Evolutionary conservation across 2,888 invertebrate species (phyloP), one percentile per base, ranked within the genome.

Genomic region (Trissoscelio sp.): DNA sequence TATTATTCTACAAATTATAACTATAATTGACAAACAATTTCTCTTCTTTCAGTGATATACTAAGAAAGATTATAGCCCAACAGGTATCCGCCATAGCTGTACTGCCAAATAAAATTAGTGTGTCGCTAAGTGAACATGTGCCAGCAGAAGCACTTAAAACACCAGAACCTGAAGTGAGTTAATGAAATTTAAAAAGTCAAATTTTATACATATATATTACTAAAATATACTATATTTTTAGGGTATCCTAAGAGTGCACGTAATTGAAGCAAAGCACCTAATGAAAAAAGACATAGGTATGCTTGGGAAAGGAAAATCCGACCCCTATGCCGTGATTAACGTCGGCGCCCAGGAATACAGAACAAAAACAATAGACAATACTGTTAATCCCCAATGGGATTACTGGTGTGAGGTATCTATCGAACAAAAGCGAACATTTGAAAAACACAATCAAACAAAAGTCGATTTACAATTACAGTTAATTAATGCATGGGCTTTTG

Each of bases 261-360:
- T 99, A 7, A 95, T 99, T 5, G 98, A 98, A 93, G 99, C 98
- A 6, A 96, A 96, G 91, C 96, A 99, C 92, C 93, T 99, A 18
- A 97, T 98, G 95, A 98, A 97, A 91, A 98, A 97, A 92, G 99
- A 99, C 91, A 96, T 98, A 55, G 95, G 97, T 48, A 93, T 99
- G 91, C 92, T 99, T 87, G 97, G 97, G 89, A 96, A 97, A 93
- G 98, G 98, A 89, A 99, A 99, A 93, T 98, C 98, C 0, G 99
- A 99, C 93, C 99, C 99, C 2, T 99, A 99, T 92, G 97, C 97
- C 53, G 94, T 98, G 66, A 93, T 97, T 88, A 95, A 95, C 87
- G 97, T 99, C 80, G 99, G 99, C 67, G 96, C 98, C 0, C 97
- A 98, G 92, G 96, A 96, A 91, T 98, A 97, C 92, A 95, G 96